phyloP scores from a whole-genome alignment of 2,113 vertebrate species.

The Pan troglodytes region NHGRI_mPanTro3-v2.1_pri NC_072414.2:74499001-74499500 shows the following conservation, averaged over 20 bases:
- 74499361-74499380: background rate
- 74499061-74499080: background rate
- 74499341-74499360: background rate
- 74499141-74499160: background rate
- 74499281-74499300: no score
- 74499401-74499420: background rate
- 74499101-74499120: background rate
- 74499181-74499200: background rate
- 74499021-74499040: background rate
- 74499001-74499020: background rate
- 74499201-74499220: background rate
- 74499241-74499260: background rate
- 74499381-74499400: background rate
- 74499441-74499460: background rate
- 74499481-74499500: background rate
- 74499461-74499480: no score
- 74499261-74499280: background rate
- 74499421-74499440: background rate
- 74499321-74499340: background rate
- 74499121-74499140: background rate
- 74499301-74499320: background rate
- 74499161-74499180: background rate
- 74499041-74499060: background rate
- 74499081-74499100: background rate
- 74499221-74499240: background rate